These are phyloP conservation scores for Drosophila colorata DNA, from an alignment of 2,888 invertebrate species.

Conservation along the genomic window DNA sequence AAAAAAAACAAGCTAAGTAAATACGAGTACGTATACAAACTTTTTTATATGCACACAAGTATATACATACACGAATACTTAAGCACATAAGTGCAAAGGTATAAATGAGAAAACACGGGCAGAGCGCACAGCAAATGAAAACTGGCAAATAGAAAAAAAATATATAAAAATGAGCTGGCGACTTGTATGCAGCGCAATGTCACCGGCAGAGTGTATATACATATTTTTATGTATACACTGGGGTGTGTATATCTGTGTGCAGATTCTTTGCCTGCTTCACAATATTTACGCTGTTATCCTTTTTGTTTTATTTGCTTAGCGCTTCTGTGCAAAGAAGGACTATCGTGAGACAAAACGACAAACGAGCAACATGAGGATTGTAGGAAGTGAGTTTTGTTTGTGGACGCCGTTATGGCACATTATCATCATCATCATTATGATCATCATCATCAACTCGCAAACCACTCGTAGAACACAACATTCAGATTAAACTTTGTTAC, in stretches of 20 bases:
- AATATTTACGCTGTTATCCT: constrained; percentile 78
- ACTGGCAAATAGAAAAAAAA: constrained; percentile 44
- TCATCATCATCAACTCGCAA: constrained; percentile 51
- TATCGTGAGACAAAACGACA: constrained; percentile 61
- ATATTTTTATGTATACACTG: constrained; percentile 24
- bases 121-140: constrained; percentile 45
- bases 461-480: constrained; percentile 47
- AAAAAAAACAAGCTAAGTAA: constrained; percentile 33
- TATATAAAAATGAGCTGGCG: constrained; percentile 31
- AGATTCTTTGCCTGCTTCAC: constrained; percentile 55
- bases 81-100: constrained; percentile 22
- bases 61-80: constrained; percentile 10
- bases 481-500: constrained; percentile 67
- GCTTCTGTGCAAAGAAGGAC: constrained; percentile 79
- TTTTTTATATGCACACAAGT: constrained; percentile 2
- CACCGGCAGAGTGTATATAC: constrained; percentile 40
- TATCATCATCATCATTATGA: constrained; percentile 44
- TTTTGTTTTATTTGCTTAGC: constrained; percentile 82
- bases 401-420: constrained; percentile 46
- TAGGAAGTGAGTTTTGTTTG: constrained; percentile 7
- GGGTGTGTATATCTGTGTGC: constrained; percentile 30
- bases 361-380: constrained; percentile 43
- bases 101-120: constrained; percentile 41
- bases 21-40: constrained; percentile 27
- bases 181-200: constrained; percentile 60